Evolutionary conservation across 2,797 vertebrate genomes (phyloP).

Genomic region (Microcaecilia unicolor): DNA sequence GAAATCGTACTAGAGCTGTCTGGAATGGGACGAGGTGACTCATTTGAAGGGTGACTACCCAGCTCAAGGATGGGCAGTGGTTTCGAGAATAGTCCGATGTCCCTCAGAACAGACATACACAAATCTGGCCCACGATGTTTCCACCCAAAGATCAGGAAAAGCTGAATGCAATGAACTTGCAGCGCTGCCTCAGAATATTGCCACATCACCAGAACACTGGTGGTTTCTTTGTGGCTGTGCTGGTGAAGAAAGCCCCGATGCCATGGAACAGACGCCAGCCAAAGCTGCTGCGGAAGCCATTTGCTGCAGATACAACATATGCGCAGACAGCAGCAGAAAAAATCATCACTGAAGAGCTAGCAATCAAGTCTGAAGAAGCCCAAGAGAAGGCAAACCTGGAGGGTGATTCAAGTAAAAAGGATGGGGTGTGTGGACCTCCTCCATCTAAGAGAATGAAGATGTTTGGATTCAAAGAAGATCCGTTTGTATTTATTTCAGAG

Average conservation of each 20-base stretch:
- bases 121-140: slow-evolving; percentile 96
- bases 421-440: slow-evolving; percentile 80
- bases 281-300: slow-evolving; percentile 45
- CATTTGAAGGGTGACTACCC: no score
- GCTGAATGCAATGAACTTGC: slow-evolving; percentile 70
- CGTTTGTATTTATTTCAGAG: slow-evolving; percentile 90
- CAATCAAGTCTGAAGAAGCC: slow-evolving; percentile 20
- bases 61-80: slow-evolving; percentile 93
- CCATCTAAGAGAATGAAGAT: slow-evolving; percentile 89
- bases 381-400: slow-evolving; percentile 28
- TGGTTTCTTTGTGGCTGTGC: slow-evolving; percentile 92
- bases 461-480: slow-evolving; percentile 96
- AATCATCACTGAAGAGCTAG: slow-evolving; percentile 7
- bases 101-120: slow-evolving; percentile 78
- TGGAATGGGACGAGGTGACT: no score
- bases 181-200: slow-evolving; percentile 89
- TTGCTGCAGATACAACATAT: slow-evolving; percentile 6
- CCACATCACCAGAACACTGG: slow-evolving; percentile 98
- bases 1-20: no score
- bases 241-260: slow-evolving; percentile 86
- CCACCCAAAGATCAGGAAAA: slow-evolving; percentile 70
- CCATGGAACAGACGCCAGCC: slow-evolving; percentile 89
- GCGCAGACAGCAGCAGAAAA: slow-evolving; percentile 10
- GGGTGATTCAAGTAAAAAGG: slow-evolving; percentile 47
- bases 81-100: slow-evolving; percentile 79